Conservation (phyloP, 2,888 invertebrate genomes). For the Drosophila rubida region DNA sequence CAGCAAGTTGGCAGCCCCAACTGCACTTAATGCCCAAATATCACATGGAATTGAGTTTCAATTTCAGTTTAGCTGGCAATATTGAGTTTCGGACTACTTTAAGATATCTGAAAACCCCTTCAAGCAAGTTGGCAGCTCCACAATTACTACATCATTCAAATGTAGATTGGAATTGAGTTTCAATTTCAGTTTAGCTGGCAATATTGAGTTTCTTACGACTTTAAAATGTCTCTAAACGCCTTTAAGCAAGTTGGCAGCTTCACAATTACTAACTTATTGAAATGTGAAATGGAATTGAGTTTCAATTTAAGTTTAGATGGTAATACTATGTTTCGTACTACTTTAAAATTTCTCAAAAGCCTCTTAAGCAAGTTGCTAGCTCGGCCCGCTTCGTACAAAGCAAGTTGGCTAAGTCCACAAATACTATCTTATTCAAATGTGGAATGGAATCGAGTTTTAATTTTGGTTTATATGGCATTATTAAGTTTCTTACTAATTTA, state of each 20-base stretch:
- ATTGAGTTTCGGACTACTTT: not conserved
- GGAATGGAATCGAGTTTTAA: not conserved
- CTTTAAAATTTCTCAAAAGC: too few species aligned
- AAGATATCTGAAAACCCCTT: too few species aligned
- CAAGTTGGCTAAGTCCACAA: too few species aligned
- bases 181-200: conserved; percentile 1
- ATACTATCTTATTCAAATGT: too few species aligned
- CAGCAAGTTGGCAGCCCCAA: conserved; percentile 2
- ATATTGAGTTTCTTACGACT: not conserved
- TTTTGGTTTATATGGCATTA: conserved; percentile 1
- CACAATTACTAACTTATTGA: not conserved
- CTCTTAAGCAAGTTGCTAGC: conserved; percentile 11
- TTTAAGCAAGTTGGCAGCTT: conserved; percentile 8
- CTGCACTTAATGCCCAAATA: not conserved
- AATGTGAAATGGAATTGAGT: too few species aligned
- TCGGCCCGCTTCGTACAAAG: too few species aligned
- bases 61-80: conserved; percentile 4
- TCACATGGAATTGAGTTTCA: not conserved
- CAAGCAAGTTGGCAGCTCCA: conserved; percentile 5
- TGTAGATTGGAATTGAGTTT: conserved; percentile 1
- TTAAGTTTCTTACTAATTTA: not conserved
- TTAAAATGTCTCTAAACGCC: too few species aligned
- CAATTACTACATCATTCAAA: not conserved
- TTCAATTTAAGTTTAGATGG: conserved; percentile 4
- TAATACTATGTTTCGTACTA: not conserved